Base-by-base conservation (phyloP, 2,888 invertebrate genomes). In the Agonopterix arenella region DNA sequence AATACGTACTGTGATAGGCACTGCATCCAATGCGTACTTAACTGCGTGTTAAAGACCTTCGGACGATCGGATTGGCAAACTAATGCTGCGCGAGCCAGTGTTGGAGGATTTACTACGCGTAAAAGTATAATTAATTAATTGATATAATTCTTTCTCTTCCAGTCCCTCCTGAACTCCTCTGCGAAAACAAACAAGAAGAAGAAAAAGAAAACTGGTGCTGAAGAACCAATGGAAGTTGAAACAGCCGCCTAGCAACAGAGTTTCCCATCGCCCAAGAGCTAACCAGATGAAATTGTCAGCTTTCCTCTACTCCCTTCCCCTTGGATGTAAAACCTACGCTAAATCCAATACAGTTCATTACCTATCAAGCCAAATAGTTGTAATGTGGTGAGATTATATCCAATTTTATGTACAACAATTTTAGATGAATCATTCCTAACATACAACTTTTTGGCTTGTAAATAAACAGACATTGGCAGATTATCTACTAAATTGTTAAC, bases 121-220 rank as follows among this genome's bases (percentile, higher is more conserved):
- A 18, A 4, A 18, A 18, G 2, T 28, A 28, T 5, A 28, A 28
- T 28, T 28, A 5, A 28, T 28, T 10, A 37, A 43, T 55, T 46
- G 52, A 18, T 54, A 55, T 56, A 51, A 49, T 55, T 52, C 43
- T 51, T 74, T 81, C 1, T 41, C 46, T 37, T 11, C 10, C 84
- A 95, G 93, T 88, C 92, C 54, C 90, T 96, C 56, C 89, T 97
- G 65, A 93, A 93, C 73, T 92, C 93, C 54, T 93, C 94, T 11
- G 94, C 95, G 55, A 97, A 96, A 81, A 90, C 95, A 18, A 95
- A 94, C 64, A 97, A 97, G 88, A 97, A 96, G 93, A 96, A 96
- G 92, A 96, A 96, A 94, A 95, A 95, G 93, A 93, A 93, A 58
- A 92, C 92, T 60, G 92, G 92, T 56, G 85, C 90, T 48, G 84